Conservation (phyloP, 2,888 invertebrate genomes). For the Parnassius mnemosyne region DNA sequence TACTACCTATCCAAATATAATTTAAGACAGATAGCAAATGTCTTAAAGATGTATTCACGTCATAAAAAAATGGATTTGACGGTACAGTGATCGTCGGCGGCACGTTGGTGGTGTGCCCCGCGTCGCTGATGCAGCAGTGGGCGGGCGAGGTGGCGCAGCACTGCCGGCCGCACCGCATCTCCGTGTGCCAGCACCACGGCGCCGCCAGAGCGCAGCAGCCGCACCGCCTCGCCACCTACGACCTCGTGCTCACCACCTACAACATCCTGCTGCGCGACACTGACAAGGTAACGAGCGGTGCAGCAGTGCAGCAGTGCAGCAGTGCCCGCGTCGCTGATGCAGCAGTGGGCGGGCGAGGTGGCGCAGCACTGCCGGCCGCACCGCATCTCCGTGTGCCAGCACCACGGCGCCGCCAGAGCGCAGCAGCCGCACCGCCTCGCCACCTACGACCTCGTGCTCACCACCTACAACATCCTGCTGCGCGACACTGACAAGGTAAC, state of each 20-base stretch:
- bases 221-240: constrained; percentile 83
- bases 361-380: constrained; percentile 81
- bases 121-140: constrained; percentile 96
- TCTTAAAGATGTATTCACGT: too few species aligned
- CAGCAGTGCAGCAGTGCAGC: constrained; percentile 86
- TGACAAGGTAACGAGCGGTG: constrained; percentile 57
- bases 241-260: constrained; percentile 95
- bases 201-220: constrained; percentile 83
- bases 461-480: constrained; percentile 90
- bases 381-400: constrained; percentile 83
- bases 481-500: constrained; percentile 80
- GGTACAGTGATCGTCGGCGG: constrained; percentile 80
- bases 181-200: constrained; percentile 90
- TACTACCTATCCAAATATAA: too few species aligned
- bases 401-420: constrained; percentile 91
- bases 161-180: constrained; percentile 80
- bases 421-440: constrained; percentile 82
- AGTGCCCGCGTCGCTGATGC: constrained; percentile 78
- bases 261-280: constrained; percentile 84
- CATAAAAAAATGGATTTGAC: too few species aligned
- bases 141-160: constrained; percentile 86
- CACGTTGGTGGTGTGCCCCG: constrained; percentile 95
- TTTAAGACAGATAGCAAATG: too few species aligned
- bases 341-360: constrained; percentile 94
- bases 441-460: constrained; percentile 89